Base-by-base conservation (phyloP, 2,113 vertebrate genomes). In the Calonectris borealis region DNA sequence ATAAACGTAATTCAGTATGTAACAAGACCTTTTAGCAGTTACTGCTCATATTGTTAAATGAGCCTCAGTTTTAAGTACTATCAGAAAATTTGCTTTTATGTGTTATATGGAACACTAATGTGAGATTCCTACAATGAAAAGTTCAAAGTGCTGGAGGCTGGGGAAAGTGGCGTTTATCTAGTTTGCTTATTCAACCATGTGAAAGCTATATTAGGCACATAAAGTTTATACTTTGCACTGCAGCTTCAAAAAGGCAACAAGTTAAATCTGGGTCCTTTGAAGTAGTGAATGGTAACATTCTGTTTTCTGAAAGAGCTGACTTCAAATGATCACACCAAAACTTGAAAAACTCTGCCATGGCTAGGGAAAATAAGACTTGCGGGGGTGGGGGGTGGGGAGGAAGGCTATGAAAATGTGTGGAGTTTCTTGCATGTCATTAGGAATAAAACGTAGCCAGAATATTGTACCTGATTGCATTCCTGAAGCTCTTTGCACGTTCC, bases 171-270 rank as follows among this genome's bases (percentile, higher is more conserved):
- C 79, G 24, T 96, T 92, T 92, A n/a, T 93, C 72, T 70, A 19
- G 14, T 95, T 95, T 92, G 86, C 83, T 94, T 82, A n/a, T 86
- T 91, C 81, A 83, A 6, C 83, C 71, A 21, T 61, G 55, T 70
- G 88, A 70, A 83, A 90, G 82, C 90, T 94, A 6, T 92, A 78
- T 83, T 51, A 57, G 83, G 91, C 89, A 78, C 91, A n/a, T 78
- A 44, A 91, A 94, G n/a, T 96, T 95, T 94, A 64, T 86, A 29
- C 83, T 71, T 82, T 55, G 10, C 57, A 1, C 81, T 61, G 51
- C 76, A 64, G 83, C 90, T 95, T 96, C 88, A 84, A 46, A 95
- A 91, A 96, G 80, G 90, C 94, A 95, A 60, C 60, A 42, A 82
- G 92, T 96, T 85, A 55, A 91, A 72, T 94, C n/a, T 15, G 44